Conservation (phyloP, 2,888 invertebrate genomes). For the Archips crataeganus region DNA sequence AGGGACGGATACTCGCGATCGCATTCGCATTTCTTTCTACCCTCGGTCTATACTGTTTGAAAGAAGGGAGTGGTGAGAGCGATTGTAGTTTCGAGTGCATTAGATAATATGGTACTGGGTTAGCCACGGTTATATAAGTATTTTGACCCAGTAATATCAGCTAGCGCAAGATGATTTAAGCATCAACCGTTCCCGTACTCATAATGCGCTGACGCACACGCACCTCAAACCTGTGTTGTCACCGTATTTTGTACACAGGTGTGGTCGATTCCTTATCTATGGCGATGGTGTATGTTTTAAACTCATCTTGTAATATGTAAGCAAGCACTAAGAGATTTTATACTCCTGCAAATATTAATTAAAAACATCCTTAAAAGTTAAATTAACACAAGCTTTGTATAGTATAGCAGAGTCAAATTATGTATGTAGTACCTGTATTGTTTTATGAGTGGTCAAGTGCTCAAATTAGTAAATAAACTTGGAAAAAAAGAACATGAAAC, state of each 20-base stretch:
- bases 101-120: too few species aligned
- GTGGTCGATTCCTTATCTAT: not conserved
- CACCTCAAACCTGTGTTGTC: too few species aligned
- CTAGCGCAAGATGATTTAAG: not conserved
- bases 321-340: constrained; percentile 14
- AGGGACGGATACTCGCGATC: too few species aligned
- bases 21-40: too few species aligned
- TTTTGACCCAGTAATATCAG: not conserved
- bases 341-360: constrained; percentile 8
- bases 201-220: too few species aligned
- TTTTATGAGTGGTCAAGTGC: constrained; percentile 51
- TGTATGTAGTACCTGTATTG: constrained; percentile 31
- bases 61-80: too few species aligned
- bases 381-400: constrained; percentile 48
- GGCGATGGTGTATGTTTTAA: not conserved
- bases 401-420: constrained; percentile 63
- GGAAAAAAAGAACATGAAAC: constrained; percentile 61
- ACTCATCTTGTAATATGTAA: not conserved
- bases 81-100: too few species aligned
- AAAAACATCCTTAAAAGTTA: constrained; percentile 12
- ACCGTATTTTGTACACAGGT: too few species aligned
- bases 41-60: too few species aligned
- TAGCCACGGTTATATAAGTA: too few species aligned
- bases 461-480: constrained; percentile 69
- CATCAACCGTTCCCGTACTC: too few species aligned